Evolutionary conservation across 2,113 vertebrate genomes (phyloP).

Genomic region (Elaphurus davidianus): DNA sequence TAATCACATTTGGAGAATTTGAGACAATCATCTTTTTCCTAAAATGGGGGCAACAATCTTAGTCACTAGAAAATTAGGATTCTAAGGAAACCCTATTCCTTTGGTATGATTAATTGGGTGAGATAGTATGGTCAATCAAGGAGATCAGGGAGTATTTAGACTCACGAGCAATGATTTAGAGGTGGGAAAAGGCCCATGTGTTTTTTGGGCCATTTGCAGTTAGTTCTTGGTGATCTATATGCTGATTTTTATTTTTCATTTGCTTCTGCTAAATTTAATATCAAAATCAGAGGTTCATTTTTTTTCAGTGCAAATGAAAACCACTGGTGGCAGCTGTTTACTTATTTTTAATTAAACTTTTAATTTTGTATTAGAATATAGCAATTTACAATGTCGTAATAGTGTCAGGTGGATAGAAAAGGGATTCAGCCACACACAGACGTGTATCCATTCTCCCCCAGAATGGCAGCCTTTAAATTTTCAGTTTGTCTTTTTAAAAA

Average conservation of each 20-base stretch:
- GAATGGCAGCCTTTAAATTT: not conserved
- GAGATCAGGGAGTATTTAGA: not conserved
- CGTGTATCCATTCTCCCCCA: not conserved
- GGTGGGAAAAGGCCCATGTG: not conserved
- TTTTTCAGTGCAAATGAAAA: not conserved
- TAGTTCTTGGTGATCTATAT: not conserved
- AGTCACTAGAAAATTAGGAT: not conserved
- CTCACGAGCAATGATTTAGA: slow-evolving; percentile 38
- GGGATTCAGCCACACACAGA: not conserved
- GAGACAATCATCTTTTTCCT: not conserved
- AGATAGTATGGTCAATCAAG: slow-evolving; percentile 56
- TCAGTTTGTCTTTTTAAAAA: not conserved
- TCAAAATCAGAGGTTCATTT: not conserved
- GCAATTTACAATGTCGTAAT: not conserved
- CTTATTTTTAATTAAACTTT: not conserved
- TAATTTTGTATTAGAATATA: not conserved
- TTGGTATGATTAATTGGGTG: slow-evolving; percentile 53
- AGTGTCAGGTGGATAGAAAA: not conserved
- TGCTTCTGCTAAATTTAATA: slow-evolving; percentile 14
- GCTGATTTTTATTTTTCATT: not conserved
- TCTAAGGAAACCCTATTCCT: slow-evolving; percentile 11
- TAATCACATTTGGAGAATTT: slow-evolving; percentile 17
- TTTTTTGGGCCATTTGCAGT: not conserved
- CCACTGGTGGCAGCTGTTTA: not conserved
- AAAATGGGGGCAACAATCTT: not conserved